Conservation (phyloP, 2,888 invertebrate species). For the Axea sp. region DNA sequence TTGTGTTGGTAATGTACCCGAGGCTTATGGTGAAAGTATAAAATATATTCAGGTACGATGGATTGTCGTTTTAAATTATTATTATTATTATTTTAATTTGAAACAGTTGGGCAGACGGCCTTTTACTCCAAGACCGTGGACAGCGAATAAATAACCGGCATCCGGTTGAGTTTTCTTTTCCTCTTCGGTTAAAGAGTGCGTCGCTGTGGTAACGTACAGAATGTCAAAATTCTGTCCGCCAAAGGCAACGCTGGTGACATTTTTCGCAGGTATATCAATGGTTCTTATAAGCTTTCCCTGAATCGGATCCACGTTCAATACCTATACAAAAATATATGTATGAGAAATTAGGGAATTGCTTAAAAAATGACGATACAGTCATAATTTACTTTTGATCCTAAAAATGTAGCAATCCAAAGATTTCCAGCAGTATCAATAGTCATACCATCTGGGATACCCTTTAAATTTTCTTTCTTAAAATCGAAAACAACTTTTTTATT, state of each 20-base stretch:
- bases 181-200: constrained; percentile 76
- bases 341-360: no score
- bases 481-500: constrained; percentile 83
- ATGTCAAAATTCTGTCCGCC: constrained; percentile 84
- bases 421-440: constrained; percentile 89
- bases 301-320: constrained; percentile 82
- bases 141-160: constrained; percentile 80
- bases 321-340: constrained; percentile 79
- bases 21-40: no score
- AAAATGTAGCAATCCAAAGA: constrained; percentile 87
- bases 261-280: constrained; percentile 82
- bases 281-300: constrained; percentile 81
- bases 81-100: no score
- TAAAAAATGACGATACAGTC: no score
- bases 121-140: constrained; percentile 75
- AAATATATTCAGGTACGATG: no score
- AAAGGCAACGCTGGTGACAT: constrained; percentile 85
- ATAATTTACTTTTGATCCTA: constrained; percentile 83
- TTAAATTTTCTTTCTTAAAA: constrained; percentile 81
- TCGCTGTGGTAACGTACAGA: constrained; percentile 85
- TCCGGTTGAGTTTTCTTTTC: constrained; percentile 77
- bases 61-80: no score
- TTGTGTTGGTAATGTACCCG: no score
- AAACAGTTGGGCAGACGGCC: constrained; percentile 70
- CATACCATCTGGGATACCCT: constrained; percentile 87